Percentiles rank a stretch among this genome's conserved stretches.
Evolutionary conservation across 2,888 invertebrate species (phyloP).

Genomic region (Myathropa florea): DNA sequence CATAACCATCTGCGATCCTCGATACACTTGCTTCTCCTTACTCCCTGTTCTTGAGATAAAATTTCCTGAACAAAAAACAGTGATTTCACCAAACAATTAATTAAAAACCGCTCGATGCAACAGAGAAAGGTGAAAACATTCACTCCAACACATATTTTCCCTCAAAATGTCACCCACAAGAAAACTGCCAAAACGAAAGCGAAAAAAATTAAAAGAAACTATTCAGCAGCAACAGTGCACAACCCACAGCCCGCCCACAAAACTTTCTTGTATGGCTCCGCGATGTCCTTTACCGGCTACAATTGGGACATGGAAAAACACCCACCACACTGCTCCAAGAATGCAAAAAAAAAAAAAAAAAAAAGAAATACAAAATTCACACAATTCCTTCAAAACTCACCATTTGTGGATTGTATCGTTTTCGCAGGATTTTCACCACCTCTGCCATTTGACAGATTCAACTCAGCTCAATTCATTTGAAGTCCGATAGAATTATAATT

Average conservation of each 20-base stretch:
- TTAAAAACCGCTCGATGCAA: background rate
- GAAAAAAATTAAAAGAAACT: background rate
- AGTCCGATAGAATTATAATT: background rate
- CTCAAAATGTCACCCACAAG: slow-evolving; percentile 18
- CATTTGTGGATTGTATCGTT: slow-evolving; percentile 61
- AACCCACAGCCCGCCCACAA: slow-evolving; percentile 23
- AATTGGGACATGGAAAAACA: slow-evolving; percentile 16
- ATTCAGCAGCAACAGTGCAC: slow-evolving; percentile 1
- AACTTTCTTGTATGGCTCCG: background rate
- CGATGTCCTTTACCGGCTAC: slow-evolving; percentile 36
- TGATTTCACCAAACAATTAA: background rate
- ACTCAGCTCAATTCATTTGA: slow-evolving; percentile 26
- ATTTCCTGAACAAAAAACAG: background rate
- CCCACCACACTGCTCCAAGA: slow-evolving; percentile 16
- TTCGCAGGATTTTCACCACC: slow-evolving; percentile 65
- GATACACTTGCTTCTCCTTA: background rate
- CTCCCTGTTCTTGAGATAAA: background rate
- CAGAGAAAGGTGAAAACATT: slow-evolving; percentile 15
- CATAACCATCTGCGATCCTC: background rate
- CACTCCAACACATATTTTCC: background rate
- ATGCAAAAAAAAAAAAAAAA: slow-evolving; percentile 11
- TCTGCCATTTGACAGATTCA: slow-evolving; percentile 51
- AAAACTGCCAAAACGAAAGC: slow-evolving; percentile 39
- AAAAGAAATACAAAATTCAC: background rate
- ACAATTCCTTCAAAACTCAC: slow-evolving; percentile 38